Base-by-base conservation (phyloP, 1,140 invertebrate genomes). In the Aphelenchoides besseyi region DNA sequence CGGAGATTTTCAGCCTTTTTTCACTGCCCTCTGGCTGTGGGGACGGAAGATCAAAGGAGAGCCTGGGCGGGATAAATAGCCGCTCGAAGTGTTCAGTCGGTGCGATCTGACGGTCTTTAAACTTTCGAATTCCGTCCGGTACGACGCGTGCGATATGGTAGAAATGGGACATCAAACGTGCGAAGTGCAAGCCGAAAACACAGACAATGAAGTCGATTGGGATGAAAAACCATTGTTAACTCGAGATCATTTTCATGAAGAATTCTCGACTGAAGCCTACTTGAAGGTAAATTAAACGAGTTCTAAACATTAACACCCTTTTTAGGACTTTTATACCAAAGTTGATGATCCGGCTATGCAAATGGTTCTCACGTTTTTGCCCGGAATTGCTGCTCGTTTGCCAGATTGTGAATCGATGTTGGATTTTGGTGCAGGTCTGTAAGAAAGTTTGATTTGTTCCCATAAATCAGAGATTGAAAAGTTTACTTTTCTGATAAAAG, bases 341-440 rank as follows among this genome's bases (percentile, higher is more conserved):
- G 69, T 82, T 23, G 82, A 82, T 3, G 81, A 82, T 36, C 74
- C 80, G 23, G 81, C 81, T 3, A 82, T 82, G 81, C 81, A 84
- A 63, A 73, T 82, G 66, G 76, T 82, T 8, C 67, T 84, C 23
- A 77, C 63, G n/a, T 81, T 81, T 66, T 48, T 82, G 33, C 81
- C 81, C 3, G 72, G 69, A 29, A 75, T 82, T 29, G 80, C 75
- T 8, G 79, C 74, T 33, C 64, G 78, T 35, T 33, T 82, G 2
- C 74, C 74, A 8, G 61, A 55, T 30, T 30, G 63, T 2, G 57
- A 64, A 9, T 68, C 80, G 18, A 53, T 82, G n/a, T 52, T 82
- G 23, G 80, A 82, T 62, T 83, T 83, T 62, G 80, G 77, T 16
- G 76, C 82, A 29, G 81, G n/a, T n/a, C n/a, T n/a, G n/a, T n/a